Evolutionary conservation across 2,797 vertebrate species (phyloP), one percentile per base, ranked within the genome.

Genomic region (Myotis pilosus): DNA sequence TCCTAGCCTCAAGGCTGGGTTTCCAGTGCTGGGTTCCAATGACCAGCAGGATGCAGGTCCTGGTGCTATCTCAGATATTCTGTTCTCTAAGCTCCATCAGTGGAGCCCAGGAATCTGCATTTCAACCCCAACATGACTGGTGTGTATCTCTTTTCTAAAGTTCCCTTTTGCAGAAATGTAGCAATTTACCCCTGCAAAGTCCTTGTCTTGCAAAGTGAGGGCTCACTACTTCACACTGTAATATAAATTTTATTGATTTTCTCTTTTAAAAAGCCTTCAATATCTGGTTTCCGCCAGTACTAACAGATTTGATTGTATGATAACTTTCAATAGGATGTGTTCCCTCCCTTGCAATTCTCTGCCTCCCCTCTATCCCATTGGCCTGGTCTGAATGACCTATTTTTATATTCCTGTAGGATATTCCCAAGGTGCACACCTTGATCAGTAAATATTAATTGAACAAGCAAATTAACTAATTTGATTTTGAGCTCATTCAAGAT

Each of bases 391-490:
- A 33, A 11, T 47, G 64, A 51, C n/a, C 25, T 38, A n/a, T 8
- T 91, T 75, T 91, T 66, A 49, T 75, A 78, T 84, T 81, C 38
- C 41, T 5, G 6, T 1, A 1, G 53, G 17, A 30, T 62, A 81
- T 30, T 68, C 44, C 57, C 38, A 60, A n/a, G 23, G 20, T 82
- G 38, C 49, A 79, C 75, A 36, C 33, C 51, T 87, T 30, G n/a
- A 41, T 85, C n/a, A 5, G 88, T 28, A 87, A 94, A 84, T 62
- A 41, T 53, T 74, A 57, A 19, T 82, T 79, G 62, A 85, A 78
- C 0, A 68, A 84, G 33, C 84, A 83, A 68, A 89, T 72, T 64
- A 88, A 51, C 8, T 53, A 66, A 87, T 78, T 44, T 11, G 6
- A 60, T 33, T 17, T 49, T 66, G 68, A 82, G 15, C 17, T 76